These are phyloP conservation scores for Agrypnia vestita DNA, from an alignment of 1,140 invertebrate species.

Conservation along the genomic window DNA sequence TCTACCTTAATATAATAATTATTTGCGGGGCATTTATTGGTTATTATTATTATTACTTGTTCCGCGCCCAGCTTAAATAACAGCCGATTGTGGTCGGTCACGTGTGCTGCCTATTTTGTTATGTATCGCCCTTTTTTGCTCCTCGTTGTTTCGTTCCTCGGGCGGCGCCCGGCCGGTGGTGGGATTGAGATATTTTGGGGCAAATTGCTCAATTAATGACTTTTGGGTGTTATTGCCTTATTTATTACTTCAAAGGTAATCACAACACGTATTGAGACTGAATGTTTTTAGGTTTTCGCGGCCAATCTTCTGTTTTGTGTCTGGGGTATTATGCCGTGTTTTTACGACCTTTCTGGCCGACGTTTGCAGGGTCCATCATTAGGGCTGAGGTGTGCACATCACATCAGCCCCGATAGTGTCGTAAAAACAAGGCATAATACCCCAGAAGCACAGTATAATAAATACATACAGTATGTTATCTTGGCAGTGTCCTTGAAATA, in stretches of 20 bases:
- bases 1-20: constrained; percentile 60
- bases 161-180: constrained; percentile 15
- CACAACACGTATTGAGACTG: background rate
- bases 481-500: too few relatives aligned
- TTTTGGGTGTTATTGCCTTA: constrained; percentile 34
- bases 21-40: constrained; percentile 60
- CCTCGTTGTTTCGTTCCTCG: constrained; percentile 35
- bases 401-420: too few relatives aligned
- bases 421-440: too few relatives aligned
- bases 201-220: constrained; percentile 47
- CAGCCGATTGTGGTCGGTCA: constrained; percentile 58
- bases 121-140: constrained; percentile 19
- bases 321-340: too few relatives aligned
- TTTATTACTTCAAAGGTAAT: constrained; percentile 16
- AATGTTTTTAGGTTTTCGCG: too few relatives aligned
- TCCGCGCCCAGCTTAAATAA: constrained; percentile 43
- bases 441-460: too few relatives aligned
- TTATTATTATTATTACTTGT: constrained; percentile 52
- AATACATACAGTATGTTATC: too few relatives aligned
- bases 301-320: too few relatives aligned
- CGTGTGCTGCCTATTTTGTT: constrained; percentile 58
- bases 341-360: too few relatives aligned
- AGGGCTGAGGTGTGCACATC: too few relatives aligned
- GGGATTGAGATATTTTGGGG: constrained; percentile 32
- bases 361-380: too few relatives aligned